Conservation (phyloP, 2,113 vertebrate genomes). For the Mugil cephalus region DNA sequence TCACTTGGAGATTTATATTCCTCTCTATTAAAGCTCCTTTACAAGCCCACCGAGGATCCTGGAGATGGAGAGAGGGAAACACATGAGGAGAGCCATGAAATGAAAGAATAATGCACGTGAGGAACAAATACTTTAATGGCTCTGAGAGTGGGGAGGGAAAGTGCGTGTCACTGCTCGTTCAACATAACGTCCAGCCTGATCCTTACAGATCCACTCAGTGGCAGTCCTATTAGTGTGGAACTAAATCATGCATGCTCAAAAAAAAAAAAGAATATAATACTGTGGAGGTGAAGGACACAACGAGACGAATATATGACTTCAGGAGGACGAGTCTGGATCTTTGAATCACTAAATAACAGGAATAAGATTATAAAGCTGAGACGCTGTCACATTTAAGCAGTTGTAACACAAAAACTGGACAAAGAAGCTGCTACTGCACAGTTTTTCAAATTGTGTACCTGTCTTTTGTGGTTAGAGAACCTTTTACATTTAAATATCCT, state of each 20-base stretch:
- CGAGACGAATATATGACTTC: slow-evolving; percentile 1
- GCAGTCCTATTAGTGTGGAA: slow-evolving; percentile 1
- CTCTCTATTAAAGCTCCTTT: slow-evolving; percentile 78
- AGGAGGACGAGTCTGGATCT: too few relatives aligned
- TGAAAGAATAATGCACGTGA: slow-evolving; percentile 43
- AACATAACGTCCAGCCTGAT: slow-evolving; percentile 30
- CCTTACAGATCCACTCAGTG: slow-evolving; percentile 19
- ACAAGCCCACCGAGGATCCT: slow-evolving; percentile 66
- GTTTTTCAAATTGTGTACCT: too few relatives aligned
- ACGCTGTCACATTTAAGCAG: background rate
- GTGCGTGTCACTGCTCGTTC: slow-evolving; percentile 29
- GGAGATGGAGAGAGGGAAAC: slow-evolving; percentile 52
- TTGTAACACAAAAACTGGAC: slow-evolving; percentile 1
- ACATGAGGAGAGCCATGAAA: slow-evolving; percentile 33
- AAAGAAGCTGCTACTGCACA: background rate
- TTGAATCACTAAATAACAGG: background rate
- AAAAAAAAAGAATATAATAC: background rate
- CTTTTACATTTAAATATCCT: too few relatives aligned
- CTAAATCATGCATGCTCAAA: slow-evolving; percentile 37
- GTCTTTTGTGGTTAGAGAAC: too few relatives aligned
- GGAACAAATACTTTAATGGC: slow-evolving; percentile 46
- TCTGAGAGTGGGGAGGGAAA: slow-evolving; percentile 34
- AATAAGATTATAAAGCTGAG: background rate
- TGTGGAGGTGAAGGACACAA: background rate
- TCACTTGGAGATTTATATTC: slow-evolving; percentile 81